Evolutionary conservation across 2,113 vertebrate genomes (phyloP), one percentile per base, ranked within the genome.

Genomic region (Ageneiosus marmoratus): DNA sequence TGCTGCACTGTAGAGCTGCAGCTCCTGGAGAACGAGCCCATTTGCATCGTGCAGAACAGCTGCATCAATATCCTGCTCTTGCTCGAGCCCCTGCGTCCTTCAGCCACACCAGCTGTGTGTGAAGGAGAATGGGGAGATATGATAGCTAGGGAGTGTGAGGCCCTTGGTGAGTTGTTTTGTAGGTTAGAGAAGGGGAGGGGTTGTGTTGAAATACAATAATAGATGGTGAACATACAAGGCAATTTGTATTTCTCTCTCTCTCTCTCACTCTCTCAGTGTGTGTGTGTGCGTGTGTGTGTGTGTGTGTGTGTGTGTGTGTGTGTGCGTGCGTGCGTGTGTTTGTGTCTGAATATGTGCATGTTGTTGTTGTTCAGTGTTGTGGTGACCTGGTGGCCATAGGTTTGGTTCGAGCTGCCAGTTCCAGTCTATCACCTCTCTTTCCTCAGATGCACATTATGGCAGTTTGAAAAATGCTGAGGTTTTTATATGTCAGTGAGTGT

Each of bases 81-180:
- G 55, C 41, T n/a, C 67, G 67, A 78, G 81, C 37, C 27, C 70
- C 77, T 29, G 46, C 29, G 80, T 84, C 85, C 83, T 88, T 88
- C 83, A 83, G 73, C 65, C 63, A 73, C 72, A 79, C 73, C 83
- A 63, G 55, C 83, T 80, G 69, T 44, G 79, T 84, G 84, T 88
- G 84, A 88, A 86, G 80, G 83, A 83, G 80, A 88, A 53, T 24
- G 27, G 65, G 55, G 80, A 83, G 58, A 80, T 74, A 63, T 77
- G 82, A 67, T 53, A 67, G 75, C 82, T 62, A 34, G 55, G 58
- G 58, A 58, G 78, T 22, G 46, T 80, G 27, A 32, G 74, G 67
- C 70, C 27, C 8, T 12, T 44, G 18, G 41, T 72, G 56, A 60
- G 29, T 67, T 72, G 48, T 65, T 48, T 41, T 65, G 60, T 67